Percentiles rank a stretch among this genome's conserved stretches.
Conservation (phyloP, 2,797 vertebrate species). For the Gouania willdenowi region DNA sequence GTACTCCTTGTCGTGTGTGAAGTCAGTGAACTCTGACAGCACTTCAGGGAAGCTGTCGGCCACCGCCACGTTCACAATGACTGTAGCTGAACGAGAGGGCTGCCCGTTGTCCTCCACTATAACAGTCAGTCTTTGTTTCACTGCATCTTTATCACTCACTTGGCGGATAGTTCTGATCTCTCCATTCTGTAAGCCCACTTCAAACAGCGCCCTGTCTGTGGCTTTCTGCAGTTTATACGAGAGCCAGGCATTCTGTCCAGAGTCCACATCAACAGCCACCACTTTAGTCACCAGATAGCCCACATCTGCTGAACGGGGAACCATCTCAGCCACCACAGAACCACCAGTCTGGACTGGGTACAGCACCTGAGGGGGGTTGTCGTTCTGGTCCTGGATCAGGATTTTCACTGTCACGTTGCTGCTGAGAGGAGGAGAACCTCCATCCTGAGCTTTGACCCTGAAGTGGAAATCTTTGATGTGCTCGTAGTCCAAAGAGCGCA, state of each 20-base stretch:
- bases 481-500: too few species aligned
- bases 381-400: constrained; percentile 33
- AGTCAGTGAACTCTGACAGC: constrained; percentile 73
- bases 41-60: constrained; percentile 78
- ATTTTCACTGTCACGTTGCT: constrained; percentile 48
- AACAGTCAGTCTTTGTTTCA: constrained; percentile 74
- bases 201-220: constrained; percentile 78
- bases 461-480: too few species aligned
- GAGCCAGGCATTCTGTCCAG: constrained; percentile 77
- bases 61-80: constrained; percentile 75
- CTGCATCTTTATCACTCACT: constrained; percentile 73
- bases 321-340: constrained; percentile 72
- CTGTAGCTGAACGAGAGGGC: constrained; percentile 68
- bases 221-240: constrained; percentile 66
- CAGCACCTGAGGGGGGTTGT: constrained; percentile 28
- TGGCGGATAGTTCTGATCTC: constrained; percentile 76
- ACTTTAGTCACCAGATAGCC: constrained; percentile 78
- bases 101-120: constrained; percentile 75
- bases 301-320: constrained; percentile 76
- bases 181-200: constrained; percentile 77
- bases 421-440: constrained; percentile 55
- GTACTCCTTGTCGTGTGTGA: too few species aligned
- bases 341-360: constrained; percentile 36
- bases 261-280: constrained; percentile 71
- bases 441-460: constrained; percentile 50